Conservation (phyloP, 2,888 invertebrate genomes). For the Eilema depressum region DNA sequence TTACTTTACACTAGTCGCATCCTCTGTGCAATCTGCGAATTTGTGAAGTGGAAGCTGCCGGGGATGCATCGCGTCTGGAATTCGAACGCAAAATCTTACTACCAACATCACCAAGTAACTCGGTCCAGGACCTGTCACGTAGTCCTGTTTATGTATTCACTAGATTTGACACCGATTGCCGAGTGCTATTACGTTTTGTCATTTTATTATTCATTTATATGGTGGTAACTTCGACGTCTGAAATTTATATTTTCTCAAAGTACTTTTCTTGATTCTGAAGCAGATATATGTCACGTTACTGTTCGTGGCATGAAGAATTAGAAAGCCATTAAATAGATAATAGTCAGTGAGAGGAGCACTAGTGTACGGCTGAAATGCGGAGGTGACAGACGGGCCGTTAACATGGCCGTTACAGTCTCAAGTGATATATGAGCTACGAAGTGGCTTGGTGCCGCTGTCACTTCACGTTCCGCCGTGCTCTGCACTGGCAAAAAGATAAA, state of each 20-base stretch:
- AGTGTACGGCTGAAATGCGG: conserved; percentile 73
- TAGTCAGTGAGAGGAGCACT: conserved; percentile 58
- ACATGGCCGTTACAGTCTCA: conserved; percentile 78
- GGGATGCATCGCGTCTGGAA: conserved; percentile 71
- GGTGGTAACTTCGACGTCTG: conserved; percentile 25
- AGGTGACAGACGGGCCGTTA: conserved; percentile 83
- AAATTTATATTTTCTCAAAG: conserved; percentile 19
- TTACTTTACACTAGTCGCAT: conserved; percentile 71
- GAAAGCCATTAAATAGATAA: conserved; percentile 65
- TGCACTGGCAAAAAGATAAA: conserved; percentile 83
- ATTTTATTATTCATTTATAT: conserved; percentile 32
- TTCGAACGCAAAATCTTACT: conserved; percentile 70
- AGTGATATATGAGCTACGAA: conserved; percentile 86
- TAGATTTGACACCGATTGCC: conserved; percentile 47
- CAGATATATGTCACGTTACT: conserved; percentile 17
- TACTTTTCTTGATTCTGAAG: conserved; percentile 32
- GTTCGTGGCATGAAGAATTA: conserved; percentile 55
- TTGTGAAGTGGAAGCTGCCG: conserved; percentile 73
- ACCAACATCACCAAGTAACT: conserved; percentile 47
- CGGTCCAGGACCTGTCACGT: conserved; percentile 48
- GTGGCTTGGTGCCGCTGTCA: conserved; percentile 85
- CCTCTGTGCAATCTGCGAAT: conserved; percentile 74
- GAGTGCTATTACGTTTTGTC: conserved; percentile 46
- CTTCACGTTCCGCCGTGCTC: conserved; percentile 76
- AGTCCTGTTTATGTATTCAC: conserved; percentile 46